Percentiles rank a stretch among this genome's conserved stretches.
phyloP scores from a whole-genome alignment of 2,888 invertebrate species.

The Cryptops parisi region DNA sequence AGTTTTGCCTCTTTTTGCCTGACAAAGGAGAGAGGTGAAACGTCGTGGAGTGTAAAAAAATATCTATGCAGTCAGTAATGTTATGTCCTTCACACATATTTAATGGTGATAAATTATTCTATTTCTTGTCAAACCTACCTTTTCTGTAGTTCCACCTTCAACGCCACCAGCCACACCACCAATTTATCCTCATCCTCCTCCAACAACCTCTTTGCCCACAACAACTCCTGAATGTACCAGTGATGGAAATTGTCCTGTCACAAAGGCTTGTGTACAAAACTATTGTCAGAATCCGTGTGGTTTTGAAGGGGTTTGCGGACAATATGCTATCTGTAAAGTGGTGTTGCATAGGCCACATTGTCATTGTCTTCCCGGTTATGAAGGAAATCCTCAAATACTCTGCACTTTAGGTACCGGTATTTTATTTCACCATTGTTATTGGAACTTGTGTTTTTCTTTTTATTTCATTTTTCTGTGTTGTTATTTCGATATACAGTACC shows the following conservation, averaged over 20 bases:
- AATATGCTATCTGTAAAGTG: slow-evolving; percentile 66
- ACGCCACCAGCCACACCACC: slow-evolving; percentile 1
- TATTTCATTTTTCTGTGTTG: background rate
- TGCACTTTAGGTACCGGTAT: slow-evolving; percentile 25
- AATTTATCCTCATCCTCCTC: slow-evolving; percentile 1
- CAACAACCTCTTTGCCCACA: background rate
- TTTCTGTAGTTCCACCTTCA: background rate
- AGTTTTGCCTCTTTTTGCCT: too few relatives aligned
- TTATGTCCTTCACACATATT: too few relatives aligned
- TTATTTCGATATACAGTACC: background rate
- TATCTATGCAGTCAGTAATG: too few relatives aligned
- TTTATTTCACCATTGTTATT: background rate
- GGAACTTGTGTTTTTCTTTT: background rate
- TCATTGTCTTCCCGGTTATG: slow-evolving; percentile 39
- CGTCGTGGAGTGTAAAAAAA: too few relatives aligned
- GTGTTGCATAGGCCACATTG: slow-evolving; percentile 70
- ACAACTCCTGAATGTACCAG: slow-evolving; percentile 20
- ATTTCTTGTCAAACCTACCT: too few relatives aligned
- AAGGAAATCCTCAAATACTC: slow-evolving; percentile 20
- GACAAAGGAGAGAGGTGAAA: too few relatives aligned
- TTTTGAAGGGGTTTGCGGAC: slow-evolving; percentile 53
- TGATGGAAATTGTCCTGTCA: slow-evolving; percentile 23
- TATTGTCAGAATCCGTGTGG: slow-evolving; percentile 48
- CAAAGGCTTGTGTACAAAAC: slow-evolving; percentile 22
- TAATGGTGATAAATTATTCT: too few relatives aligned